Percentiles rank a stretch among this genome's conserved stretches.
Evolutionary conservation across 2,797 vertebrate species (phyloP).

Genomic region (Poecilia velifera): DNA sequence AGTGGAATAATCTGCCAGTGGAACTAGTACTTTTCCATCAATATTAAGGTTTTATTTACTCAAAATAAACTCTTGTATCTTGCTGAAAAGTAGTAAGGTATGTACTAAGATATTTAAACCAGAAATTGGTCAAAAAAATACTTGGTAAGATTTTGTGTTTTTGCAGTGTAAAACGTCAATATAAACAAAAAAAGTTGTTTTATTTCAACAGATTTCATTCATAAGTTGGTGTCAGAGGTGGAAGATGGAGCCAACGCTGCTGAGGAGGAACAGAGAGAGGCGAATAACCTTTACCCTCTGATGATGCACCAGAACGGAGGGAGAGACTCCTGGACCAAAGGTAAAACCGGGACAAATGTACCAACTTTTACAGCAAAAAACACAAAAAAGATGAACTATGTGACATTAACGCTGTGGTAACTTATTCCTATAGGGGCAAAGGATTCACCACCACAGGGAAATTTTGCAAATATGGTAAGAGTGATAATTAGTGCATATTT

Average conservation of each 20-base stretch:
- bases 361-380: neutral
- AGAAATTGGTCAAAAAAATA: neutral
- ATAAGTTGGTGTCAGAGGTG: constrained; percentile 80
- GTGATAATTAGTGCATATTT: neutral
- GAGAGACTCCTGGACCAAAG: constrained; percentile 73
- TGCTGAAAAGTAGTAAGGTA: too few species aligned
- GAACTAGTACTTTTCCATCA: too few species aligned
- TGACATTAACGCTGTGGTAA: neutral
- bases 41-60: too few species aligned
- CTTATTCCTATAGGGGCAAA: constrained; percentile 59
- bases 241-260: constrained; percentile 66
- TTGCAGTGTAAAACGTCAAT: accelerated
- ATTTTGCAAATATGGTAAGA: constrained; percentile 77
- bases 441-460: constrained; percentile 71
- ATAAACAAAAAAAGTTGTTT: constrained; percentile 7
- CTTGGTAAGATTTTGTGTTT: too few species aligned
- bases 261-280: constrained; percentile 69
- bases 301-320: constrained; percentile 69
- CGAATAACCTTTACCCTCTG: constrained; percentile 73
- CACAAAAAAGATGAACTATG: too few species aligned
- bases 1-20: too few species aligned
- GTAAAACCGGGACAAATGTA: constrained; percentile 39
- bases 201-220: constrained; percentile 75
- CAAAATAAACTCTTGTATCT: too few species aligned
- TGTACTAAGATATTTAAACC: neutral